Base-by-base conservation (phyloP, 2,113 vertebrate genomes). In the Halichoeres trimaculatus region DNA sequence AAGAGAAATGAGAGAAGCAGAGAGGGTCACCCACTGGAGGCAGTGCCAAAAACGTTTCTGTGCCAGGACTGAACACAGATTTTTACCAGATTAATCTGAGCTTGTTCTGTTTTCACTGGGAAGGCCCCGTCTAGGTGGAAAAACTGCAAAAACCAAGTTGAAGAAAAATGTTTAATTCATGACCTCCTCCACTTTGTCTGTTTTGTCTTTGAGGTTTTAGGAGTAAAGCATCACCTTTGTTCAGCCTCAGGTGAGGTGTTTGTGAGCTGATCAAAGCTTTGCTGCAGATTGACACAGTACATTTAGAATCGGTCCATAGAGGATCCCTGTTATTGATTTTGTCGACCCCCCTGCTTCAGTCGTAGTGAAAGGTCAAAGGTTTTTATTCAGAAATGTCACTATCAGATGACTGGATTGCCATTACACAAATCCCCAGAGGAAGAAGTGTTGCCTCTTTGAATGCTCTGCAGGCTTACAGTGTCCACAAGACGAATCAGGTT, bases 1-100 rank as follows among this genome's bases (percentile, higher is more conserved):
- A 43, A 22, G 65, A 62, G 38, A 74, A 74, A 70, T 6, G 52
- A 47, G 61, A 83, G 69, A 58, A 66, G 55, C 70, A 51, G 56
- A 51, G 75, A 69, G 50, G 55, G 22, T 74, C 66, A 62, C 35
- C 69, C 61, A 56, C n/a, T 16, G 11, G 60, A 64, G 53, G 59
- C 55, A 67, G 60, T 72, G 61, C 63, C 41, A 53, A 77, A 56
- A 60, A 20, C 56, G 23, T 17, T 35, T 68, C 52, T 45, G 47
- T 60, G 36, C 60, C 24, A 48, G 9, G 36, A 45, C 38, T 65
- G 22, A 60, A 56, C 52, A 51, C 20, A 19, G 43, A 70, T 54
- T 36, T 61, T 70, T 43, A 62, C 53, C 47, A 38, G 19, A 68
- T 70, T 26, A 50, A 10, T 69, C 5, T 41, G 34, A 13, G 67